Evolutionary conservation across 2,888 invertebrate genomes (phyloP).

Genomic region (Leptinotarsa juncta): DNA sequence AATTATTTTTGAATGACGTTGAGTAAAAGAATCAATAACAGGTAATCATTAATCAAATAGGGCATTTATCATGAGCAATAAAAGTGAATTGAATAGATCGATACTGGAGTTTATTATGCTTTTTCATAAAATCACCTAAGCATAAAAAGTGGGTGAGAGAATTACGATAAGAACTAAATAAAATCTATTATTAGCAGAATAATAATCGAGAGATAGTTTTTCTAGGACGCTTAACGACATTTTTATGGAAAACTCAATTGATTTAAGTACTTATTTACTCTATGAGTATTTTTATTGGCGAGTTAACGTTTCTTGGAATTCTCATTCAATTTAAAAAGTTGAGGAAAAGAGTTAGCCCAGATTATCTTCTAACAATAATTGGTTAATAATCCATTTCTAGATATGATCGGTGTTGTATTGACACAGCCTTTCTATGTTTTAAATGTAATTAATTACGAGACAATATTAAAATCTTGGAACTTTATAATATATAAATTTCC

Average conservation of each 20-base stretch:
- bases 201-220: background rate
- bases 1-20: constrained; percentile 11
- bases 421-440: no score
- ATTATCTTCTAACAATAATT: no score
- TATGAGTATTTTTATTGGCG: no score
- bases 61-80: background rate
- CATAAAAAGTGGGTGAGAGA: background rate
- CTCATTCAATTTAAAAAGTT: no score
- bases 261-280: background rate
- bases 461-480: no score
- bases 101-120: background rate
- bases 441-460: no score
- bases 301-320: no score
- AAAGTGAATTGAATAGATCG: constrained; percentile 7
- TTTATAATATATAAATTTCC: no score
- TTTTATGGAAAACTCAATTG: background rate
- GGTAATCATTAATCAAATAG: constrained; percentile 11
- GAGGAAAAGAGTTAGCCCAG: no score
- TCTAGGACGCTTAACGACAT: background rate
- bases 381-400: no score
- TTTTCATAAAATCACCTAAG: background rate
- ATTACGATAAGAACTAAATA: background rate
- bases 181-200: background rate
- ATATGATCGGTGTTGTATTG: no score
- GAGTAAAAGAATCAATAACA: constrained; percentile 8